Conservation (phyloP, 2,888 invertebrate genomes). For the Stramonita haemastoma region DNA sequence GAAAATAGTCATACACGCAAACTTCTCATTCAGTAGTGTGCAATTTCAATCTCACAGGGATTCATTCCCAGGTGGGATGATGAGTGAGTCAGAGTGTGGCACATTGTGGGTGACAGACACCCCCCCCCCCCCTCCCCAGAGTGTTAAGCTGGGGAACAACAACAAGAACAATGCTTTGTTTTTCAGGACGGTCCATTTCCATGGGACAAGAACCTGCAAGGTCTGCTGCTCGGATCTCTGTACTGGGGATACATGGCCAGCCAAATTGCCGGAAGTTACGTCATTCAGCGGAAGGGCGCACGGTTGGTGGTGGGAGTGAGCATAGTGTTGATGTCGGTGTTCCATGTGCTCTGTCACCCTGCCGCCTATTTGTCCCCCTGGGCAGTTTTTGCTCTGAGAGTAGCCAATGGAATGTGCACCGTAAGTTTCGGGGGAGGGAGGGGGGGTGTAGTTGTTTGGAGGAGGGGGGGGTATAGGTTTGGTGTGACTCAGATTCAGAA, state of each 20-base stretch:
- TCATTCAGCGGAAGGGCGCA: conserved; percentile 58
- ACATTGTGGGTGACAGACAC: too few species aligned
- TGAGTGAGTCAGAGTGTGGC: too few species aligned
- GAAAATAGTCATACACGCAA: too few species aligned
- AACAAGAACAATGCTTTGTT: too few species aligned
- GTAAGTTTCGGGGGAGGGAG: conserved; percentile 48
- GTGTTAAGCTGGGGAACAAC: too few species aligned
- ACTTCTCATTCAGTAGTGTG: too few species aligned
- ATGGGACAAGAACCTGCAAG: conserved; percentile 80
- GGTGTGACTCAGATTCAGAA: too few species aligned
- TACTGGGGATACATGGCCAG: conserved; percentile 79
- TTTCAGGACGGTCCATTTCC: conserved; percentile 77
- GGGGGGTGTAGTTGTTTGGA: neutral
- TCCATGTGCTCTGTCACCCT: conserved; percentile 60
- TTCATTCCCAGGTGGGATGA: too few species aligned
- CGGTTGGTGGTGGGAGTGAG: conserved; percentile 68
- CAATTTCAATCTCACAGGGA: too few species aligned
- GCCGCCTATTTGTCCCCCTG: conserved; percentile 55
- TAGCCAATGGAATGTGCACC: conserved; percentile 60
- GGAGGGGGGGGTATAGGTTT: neutral
- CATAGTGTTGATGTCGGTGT: conserved; percentile 58
- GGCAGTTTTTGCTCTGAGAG: conserved; percentile 57
- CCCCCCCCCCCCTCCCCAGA: too few species aligned
- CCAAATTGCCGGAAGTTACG: conserved; percentile 72
- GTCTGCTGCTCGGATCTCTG: conserved; percentile 80